Percentiles rank a stretch among this genome's conserved stretches.
phyloP scores from a whole-genome alignment of 2,888 invertebrate species.

The Aelia acuminata region DNA sequence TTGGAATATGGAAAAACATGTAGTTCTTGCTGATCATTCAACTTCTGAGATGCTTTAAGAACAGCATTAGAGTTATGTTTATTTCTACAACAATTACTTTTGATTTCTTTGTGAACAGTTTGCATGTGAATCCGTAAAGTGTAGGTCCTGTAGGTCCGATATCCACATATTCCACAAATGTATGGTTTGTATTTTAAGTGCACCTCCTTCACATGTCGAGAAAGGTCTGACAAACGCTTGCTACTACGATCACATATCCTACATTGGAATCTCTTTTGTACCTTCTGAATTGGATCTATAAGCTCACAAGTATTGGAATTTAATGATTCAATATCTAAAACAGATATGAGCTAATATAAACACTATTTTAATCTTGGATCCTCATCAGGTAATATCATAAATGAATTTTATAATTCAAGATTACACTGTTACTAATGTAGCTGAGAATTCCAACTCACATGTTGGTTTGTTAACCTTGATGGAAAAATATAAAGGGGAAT shows the following conservation, averaged over 20 bases:
- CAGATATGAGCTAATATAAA: neutral
- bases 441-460: neutral
- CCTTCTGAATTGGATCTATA: neutral
- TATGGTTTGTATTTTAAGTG: neutral
- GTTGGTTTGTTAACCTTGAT: neutral
- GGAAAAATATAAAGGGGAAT: neutral
- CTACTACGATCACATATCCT: neutral
- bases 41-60: neutral
- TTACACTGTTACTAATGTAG: too few species aligned
- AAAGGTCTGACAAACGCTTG: neutral
- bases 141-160: neutral
- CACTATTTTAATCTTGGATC: neutral
- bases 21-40: neutral
- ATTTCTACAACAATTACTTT: neutral
- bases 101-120: neutral
- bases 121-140: neutral
- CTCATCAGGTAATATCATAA: too few species aligned
- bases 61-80: neutral
- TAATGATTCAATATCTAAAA: neutral
- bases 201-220: neutral
- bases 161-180: neutral
- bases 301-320: neutral
- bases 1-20: neutral
- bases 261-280: neutral
- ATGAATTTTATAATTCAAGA: too few species aligned